A percentile compares a stretch with the other conserved stretches of the same genome.
These are phyloP conservation scores for Osmoderma eremita DNA, from an alignment of 2,888 invertebrate species.

Conservation along the genomic window DNA sequence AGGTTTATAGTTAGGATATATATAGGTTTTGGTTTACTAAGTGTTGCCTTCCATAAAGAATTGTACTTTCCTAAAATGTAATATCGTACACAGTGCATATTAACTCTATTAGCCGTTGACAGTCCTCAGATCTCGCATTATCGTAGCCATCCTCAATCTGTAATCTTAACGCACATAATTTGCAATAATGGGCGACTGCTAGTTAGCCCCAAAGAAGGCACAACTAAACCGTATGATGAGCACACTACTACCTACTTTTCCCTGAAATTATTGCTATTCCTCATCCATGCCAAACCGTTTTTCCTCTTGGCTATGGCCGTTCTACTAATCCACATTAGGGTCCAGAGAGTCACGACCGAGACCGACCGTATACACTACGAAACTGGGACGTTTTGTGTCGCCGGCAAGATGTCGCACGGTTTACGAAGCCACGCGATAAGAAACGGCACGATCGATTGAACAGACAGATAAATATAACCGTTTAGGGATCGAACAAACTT, in stretches of 20 bases:
- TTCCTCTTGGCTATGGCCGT: constrained; percentile 13
- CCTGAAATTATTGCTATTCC: constrained; percentile 25
- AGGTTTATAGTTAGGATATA: too few species aligned
- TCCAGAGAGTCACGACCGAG: constrained; percentile 26
- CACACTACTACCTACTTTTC: background rate
- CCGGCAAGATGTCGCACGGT: constrained; percentile 29
- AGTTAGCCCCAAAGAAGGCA: too few species aligned
- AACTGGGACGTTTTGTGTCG: constrained; percentile 30
- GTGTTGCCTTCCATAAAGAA: too few species aligned
- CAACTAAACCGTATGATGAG: too few species aligned
- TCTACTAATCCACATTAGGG: constrained; percentile 35
- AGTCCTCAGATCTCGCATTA: too few species aligned
- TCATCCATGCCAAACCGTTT: constrained; percentile 3
- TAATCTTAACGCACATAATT: too few species aligned
- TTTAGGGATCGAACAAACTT: constrained; percentile 18
- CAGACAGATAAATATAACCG: constrained; percentile 23
- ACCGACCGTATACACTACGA: constrained; percentile 8
- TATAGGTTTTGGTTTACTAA: too few species aligned
- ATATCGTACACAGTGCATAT: too few species aligned
- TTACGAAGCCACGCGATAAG: constrained; percentile 10
- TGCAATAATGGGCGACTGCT: too few species aligned
- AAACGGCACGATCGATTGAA: constrained; percentile 28
- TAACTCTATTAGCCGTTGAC: too few species aligned
- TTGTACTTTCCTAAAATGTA: too few species aligned
- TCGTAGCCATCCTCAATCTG: too few species aligned